Evolutionary conservation across 2,113 vertebrate genomes (phyloP).

Genomic region (Cnemophilus loriae): DNA sequence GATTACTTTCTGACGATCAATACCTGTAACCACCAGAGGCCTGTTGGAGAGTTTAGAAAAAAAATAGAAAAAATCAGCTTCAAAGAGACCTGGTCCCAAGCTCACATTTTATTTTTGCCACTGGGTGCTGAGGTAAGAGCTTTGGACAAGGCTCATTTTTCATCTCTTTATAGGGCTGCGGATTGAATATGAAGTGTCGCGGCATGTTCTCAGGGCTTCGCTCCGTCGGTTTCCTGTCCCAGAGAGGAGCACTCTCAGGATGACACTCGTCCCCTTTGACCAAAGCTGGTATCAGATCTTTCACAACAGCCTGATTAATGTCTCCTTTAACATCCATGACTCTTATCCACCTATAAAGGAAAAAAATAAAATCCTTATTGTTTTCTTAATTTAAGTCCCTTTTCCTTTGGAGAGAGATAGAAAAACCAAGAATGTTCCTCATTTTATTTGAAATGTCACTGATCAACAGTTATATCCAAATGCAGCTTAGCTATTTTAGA

Average conservation of each 20-base stretch:
- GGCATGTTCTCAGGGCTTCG: constrained; percentile 28
- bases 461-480: not conserved
- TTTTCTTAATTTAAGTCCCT: not conserved
- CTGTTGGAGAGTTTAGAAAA: constrained; percentile 73
- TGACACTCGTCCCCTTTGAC: not conserved
- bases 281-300: not conserved
- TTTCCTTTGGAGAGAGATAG: not conserved
- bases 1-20: constrained; percentile 89
- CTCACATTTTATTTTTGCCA: constrained; percentile 80
- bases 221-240: not conserved
- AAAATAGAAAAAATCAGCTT: constrained; percentile 53
- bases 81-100: constrained; percentile 73
- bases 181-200: constrained; percentile 71
- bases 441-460: not conserved
- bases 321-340: not conserved
- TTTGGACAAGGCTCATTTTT: constrained; percentile 81
- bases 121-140: constrained; percentile 77
- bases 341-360: not conserved
- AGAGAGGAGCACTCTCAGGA: not conserved
- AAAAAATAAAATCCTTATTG: not conserved
- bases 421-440: not conserved
- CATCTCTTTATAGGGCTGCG: constrained; percentile 72
- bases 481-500: not conserved
- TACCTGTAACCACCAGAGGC: constrained; percentile 86
- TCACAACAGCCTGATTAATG: not conserved